A percentile compares a stretch with the other conserved stretches of the same genome.
Conservation (phyloP, 2,797 vertebrate species). For the Synaphobranchus kaupii region DNA sequence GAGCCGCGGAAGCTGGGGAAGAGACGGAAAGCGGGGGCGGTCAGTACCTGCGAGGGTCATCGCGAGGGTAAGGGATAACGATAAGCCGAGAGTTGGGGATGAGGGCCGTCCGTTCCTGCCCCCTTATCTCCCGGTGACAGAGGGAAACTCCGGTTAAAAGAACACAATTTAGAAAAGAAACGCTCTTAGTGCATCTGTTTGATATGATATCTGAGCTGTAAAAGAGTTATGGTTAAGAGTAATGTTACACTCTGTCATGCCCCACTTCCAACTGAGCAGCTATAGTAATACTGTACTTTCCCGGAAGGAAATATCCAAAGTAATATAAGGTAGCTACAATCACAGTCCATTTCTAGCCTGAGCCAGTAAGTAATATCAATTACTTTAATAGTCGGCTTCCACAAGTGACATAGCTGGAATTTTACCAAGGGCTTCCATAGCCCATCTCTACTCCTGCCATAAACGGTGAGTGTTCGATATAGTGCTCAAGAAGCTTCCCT, state of each 20-base stretch:
- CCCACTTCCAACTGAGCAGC: not conserved
- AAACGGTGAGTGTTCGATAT: not conserved
- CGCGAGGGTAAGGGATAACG: constrained; percentile 90
- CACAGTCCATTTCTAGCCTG: not conserved
- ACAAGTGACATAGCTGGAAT: not conserved
- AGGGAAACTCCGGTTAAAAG: not conserved
- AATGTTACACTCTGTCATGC: not conserved
- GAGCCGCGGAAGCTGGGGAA: not conserved
- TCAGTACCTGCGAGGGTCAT: constrained; percentile 84
- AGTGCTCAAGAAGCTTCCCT: constrained; percentile 34
- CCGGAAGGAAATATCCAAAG: not conserved
- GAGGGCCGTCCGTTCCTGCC: constrained; percentile 95
- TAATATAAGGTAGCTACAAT: not conserved
- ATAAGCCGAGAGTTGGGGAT: constrained; percentile 98
- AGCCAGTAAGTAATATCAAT: not conserved
- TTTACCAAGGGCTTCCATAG: not conserved
- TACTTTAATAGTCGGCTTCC: not conserved
- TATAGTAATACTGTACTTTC: not conserved
- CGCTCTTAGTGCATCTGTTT: not conserved
- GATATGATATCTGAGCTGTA: not conserved
- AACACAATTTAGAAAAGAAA: not conserved
- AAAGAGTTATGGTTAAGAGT: not conserved
- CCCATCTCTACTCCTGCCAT: constrained; percentile 2
- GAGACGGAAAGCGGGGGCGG: not conserved
- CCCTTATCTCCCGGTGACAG: constrained; percentile 74